Evolutionary conservation across 2,113 vertebrate genomes (phyloP).

Genomic region (Coptodon rendalli): DNA sequence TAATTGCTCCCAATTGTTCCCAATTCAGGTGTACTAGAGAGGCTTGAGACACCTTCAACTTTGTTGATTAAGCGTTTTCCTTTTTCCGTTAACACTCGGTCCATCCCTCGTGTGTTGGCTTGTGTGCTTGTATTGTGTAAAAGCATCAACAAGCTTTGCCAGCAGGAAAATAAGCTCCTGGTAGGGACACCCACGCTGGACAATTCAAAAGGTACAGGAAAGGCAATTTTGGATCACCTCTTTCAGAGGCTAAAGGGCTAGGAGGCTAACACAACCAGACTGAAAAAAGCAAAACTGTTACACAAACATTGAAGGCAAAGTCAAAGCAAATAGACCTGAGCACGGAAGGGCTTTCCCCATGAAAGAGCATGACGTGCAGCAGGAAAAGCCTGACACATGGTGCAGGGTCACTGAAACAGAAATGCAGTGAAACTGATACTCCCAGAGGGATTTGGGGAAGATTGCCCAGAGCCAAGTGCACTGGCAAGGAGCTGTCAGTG

Average conservation of each 20-base stretch:
- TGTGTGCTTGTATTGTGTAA: neutral
- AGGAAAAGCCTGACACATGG: neutral
- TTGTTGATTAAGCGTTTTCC: neutral
- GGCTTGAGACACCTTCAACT: neutral
- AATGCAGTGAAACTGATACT: neutral
- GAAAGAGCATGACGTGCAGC: neutral
- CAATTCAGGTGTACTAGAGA: neutral
- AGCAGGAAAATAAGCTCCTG: neutral
- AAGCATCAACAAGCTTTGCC: neutral
- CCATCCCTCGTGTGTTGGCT: neutral
- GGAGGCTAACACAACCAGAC: accelerated
- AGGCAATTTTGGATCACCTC: neutral
- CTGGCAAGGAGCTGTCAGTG: neutral
- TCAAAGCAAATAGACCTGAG: neutral
- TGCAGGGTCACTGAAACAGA: neutral
- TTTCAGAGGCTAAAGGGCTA: neutral
- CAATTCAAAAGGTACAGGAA: neutral
- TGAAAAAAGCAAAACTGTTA: neutral
- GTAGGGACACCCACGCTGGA: neutral
- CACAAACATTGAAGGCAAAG: neutral
- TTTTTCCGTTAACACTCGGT: neutral
- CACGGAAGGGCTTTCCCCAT: neutral
- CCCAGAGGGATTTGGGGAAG: neutral
- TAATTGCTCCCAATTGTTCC: neutral
- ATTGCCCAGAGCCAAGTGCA: neutral